Base-by-base conservation (phyloP, 2,888 invertebrate species). In the Drosophila histrio region DNA sequence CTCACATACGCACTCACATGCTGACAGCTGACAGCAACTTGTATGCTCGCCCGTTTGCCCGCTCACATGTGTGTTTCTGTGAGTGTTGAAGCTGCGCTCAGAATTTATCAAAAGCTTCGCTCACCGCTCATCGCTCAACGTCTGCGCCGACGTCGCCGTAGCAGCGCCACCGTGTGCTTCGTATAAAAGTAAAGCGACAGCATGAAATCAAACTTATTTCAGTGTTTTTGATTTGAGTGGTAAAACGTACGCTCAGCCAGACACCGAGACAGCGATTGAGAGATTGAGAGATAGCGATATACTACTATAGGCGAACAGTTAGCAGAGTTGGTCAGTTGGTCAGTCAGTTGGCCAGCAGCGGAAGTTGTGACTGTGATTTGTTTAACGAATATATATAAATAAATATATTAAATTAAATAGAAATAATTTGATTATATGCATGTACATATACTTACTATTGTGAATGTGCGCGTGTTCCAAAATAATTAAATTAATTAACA, bases 141-240 rank as follows among this genome's bases (percentile, higher is more conserved):
- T 28, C 41, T 43, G 22, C 68, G 59, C 56, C 39, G 49, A 30
- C 63, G 69, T 39, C 67, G 63, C 52, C 56, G 79, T 36, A 21
- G 5, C 30, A 34, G 36, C 24, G 34, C 13, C 64, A 49, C 41
- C 36, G 38, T 57, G 54, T 57, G 67, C 65, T 60, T 85, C 91
- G 79, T 91, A 91, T 91, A 91, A 92, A 91, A 91, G 89, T 88
- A 89, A 90, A 90, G 89, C 89, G 87, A 71, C 87, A 80, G 77
- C 86, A 84, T 89, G 85, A 87, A 88, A 87, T 87, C 77, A 88
- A 90, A 91, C 90, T 91, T 91, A 92, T 90, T 91, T 91, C 90
- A 89, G 91, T 91, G 88, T 90, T 91, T 92, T 90, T 88, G 89
- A 89, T 90, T 90, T 89, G 82, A 90, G 87, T 83, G 89, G 79